Evolutionary conservation across 2,888 invertebrate genomes (phyloP), one percentile per base, ranked within the genome.

Genomic region (Drosophila stalkeri): DNA sequence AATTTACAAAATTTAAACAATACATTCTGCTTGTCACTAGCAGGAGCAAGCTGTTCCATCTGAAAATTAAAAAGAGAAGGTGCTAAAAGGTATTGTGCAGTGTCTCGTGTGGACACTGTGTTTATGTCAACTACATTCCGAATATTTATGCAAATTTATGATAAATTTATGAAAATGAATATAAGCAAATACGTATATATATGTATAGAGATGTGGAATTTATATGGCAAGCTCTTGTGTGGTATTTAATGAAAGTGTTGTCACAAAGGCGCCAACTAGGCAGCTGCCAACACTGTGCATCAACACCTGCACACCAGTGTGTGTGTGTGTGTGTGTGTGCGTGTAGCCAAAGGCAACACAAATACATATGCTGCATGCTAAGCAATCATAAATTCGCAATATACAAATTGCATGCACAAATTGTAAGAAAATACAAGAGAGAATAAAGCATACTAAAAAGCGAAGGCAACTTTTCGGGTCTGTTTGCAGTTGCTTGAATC

Each of bases 261-360:
- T 69, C 77, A 82, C 70, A 88, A 87, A 88, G 86, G 86, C 83
- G 83, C 69, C 74, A 75, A 74, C 62, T 72, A 80, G 83, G 76
- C 89, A 89, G 87, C 84, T 86, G 90, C 79, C 86, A 90, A 83
- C 86, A 90, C 87, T 89, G 62, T 49, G 75, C 80, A 72, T 89
- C 86, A 86, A 86, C 85, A 86, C 89, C 84, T 82, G 61, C 67
- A 43, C 65, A 60, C 60, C 63, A 31, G 18, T 66, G 33, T 66
- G 64, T 18, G 23, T 46, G 23, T 62, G 57, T 43, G 35, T 69
- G 63, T 18, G 23, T 43, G 31, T 63, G 57, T 61, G 68, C 33
- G 46, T 67, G 64, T 65, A 23, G 67, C 65, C 68, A 61, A 64
- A 74, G 73, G 85, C 79, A 67, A 64, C 31, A n/a, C 43, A 39